Evolutionary conservation across 1,140 invertebrate genomes (phyloP).

Genomic region (Pseudomyrmex pallidus): DNA sequence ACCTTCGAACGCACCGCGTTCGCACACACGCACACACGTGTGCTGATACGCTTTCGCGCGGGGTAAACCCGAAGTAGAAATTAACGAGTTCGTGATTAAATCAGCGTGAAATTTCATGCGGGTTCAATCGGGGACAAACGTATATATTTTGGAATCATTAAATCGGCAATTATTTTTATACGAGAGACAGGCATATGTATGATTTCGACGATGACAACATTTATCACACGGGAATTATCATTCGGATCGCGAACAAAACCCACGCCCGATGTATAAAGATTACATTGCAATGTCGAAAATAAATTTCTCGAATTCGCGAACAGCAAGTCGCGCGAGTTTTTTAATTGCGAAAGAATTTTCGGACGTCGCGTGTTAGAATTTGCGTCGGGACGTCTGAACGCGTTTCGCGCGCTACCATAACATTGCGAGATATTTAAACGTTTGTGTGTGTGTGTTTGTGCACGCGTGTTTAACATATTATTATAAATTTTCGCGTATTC

Average conservation of each 20-base stretch:
- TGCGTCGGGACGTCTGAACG: not conserved
- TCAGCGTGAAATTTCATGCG: not conserved
- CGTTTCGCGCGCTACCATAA: not conserved
- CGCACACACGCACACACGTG: not conserved
- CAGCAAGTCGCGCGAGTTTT: not conserved
- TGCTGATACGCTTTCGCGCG: slow-evolving; percentile 22
- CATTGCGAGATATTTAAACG: slow-evolving; percentile 16
- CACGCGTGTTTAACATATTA: slow-evolving; percentile 18
- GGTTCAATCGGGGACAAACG: not conserved
- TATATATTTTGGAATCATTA: not conserved
- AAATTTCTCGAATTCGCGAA: not conserved
- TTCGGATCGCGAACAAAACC: not conserved
- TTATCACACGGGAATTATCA: not conserved
- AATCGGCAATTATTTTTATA: not conserved
- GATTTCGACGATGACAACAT: not conserved
- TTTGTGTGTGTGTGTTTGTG: not conserved
- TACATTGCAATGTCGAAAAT: not conserved
- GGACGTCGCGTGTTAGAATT: not conserved
- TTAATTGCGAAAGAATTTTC: not conserved
- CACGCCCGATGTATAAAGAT: not conserved
- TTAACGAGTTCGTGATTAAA: not conserved
- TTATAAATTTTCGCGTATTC: slow-evolving; percentile 40
- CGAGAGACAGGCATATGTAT: not conserved
- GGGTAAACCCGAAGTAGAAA: slow-evolving; percentile 24
- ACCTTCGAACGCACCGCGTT: slow-evolving; percentile 18